These are phyloP conservation scores for Abramis brama DNA, from an alignment of 2,113 vertebrate species.

Conservation along the genomic window DNA sequence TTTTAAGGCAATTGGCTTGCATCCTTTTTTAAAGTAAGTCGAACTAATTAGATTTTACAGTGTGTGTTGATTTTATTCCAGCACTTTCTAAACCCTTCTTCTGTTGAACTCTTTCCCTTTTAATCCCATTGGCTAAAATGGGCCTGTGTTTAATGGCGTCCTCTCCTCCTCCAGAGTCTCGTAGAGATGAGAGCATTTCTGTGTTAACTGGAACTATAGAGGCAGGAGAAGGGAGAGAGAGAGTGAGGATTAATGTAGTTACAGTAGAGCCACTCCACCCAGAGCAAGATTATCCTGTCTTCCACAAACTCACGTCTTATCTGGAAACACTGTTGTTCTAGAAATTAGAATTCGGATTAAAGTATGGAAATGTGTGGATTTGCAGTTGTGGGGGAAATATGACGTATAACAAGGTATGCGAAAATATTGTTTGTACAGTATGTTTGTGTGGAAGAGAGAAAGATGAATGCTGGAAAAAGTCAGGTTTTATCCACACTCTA, in stretches of 20 bases:
- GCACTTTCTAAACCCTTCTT: slow-evolving; percentile 10
- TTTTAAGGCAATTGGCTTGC: no score
- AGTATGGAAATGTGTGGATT: slow-evolving; percentile 14
- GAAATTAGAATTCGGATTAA: slow-evolving; percentile 22
- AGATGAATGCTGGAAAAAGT: no score
- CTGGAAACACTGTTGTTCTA: slow-evolving; percentile 1
- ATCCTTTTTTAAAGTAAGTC: no score
- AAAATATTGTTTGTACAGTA: background rate
- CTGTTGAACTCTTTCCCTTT: slow-evolving; percentile 62
- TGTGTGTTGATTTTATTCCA: slow-evolving; percentile 15
- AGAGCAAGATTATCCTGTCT: slow-evolving; percentile 48
- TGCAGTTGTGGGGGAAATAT: background rate
- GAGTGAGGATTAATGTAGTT: slow-evolving; percentile 46
- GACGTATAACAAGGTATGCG: background rate
- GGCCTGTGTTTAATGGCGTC: slow-evolving; percentile 55
- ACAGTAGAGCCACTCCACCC: slow-evolving; percentile 45
- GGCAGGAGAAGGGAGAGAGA: slow-evolving; percentile 5
- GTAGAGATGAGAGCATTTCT: slow-evolving; percentile 42
- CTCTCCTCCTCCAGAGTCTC: slow-evolving; percentile 25
- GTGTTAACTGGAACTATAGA: slow-evolving; percentile 15
- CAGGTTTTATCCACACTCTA: no score
- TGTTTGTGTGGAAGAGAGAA: no score
- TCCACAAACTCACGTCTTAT: background rate
- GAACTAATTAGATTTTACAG: no score
- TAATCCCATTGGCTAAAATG: slow-evolving; percentile 67